A percentile compares a stretch with the other conserved stretches of the same genome.
phyloP scores from a whole-genome alignment of 2,888 invertebrate genomes.

The Clepsis dumicolana region DNA sequence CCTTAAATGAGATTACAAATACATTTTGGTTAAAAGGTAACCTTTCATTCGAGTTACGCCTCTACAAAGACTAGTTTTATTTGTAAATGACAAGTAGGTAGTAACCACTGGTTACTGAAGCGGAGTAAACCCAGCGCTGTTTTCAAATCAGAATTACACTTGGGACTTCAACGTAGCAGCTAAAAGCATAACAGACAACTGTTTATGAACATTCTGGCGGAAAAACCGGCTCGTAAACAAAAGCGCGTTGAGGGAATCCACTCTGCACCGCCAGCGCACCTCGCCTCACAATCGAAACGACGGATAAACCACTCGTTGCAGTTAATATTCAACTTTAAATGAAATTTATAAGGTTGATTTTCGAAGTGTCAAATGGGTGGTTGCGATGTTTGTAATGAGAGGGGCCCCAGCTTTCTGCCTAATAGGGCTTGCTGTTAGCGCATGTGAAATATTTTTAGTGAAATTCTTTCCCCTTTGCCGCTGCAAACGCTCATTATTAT shows the following conservation, averaged over 20 bases:
- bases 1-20: no score
- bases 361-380: neutral
- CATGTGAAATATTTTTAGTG: conserved; percentile 63
- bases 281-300: conserved; percentile 40
- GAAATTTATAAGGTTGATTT: neutral
- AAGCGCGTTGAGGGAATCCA: conserved; percentile 57
- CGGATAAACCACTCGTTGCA: neutral
- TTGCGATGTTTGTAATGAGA: neutral
- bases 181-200: conserved; percentile 18
- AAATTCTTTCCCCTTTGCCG: conserved; percentile 59
- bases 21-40: no score
- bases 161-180: neutral
- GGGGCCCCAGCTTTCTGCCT: conserved; percentile 53
- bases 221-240: conserved; percentile 36
- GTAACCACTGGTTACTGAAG: neutral
- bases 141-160: neutral
- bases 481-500: conserved; percentile 55
- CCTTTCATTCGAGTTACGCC: no score
- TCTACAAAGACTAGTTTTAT: no score
- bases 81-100: no score
- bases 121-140: neutral
- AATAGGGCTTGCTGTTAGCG: conserved; percentile 55
- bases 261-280: conserved; percentile 44
- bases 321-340: neutral
- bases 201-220: conserved; percentile 18